Conservation (phyloP, 2,888 invertebrate species). For the Apamea anceps region DNA sequence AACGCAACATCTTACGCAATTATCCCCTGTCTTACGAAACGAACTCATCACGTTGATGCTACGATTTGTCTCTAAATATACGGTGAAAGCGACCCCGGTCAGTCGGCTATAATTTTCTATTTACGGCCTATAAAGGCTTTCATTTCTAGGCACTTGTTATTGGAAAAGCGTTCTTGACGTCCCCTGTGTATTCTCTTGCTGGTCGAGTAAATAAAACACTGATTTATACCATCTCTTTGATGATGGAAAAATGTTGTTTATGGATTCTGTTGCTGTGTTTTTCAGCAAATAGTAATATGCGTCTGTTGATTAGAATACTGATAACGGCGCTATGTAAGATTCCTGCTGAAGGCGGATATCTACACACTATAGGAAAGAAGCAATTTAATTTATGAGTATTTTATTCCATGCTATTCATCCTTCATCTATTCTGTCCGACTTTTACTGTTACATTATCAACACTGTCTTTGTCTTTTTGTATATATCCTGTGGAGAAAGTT, state of each 20-base stretch:
- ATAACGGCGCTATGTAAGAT: background rate
- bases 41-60: conserved; percentile 50
- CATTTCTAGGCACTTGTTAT: conserved; percentile 83
- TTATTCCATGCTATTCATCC: background rate
- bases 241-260: conserved; percentile 37
- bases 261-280: background rate
- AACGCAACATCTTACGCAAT: conserved; percentile 37
- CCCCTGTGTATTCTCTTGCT: conserved; percentile 70
- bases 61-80: conserved; percentile 72
- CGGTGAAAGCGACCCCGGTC: conserved; percentile 77
- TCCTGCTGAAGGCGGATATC: background rate
- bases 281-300: background rate
- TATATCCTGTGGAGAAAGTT: background rate
- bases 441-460: background rate
- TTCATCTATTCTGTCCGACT: background rate
- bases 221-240: conserved; percentile 61
- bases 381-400: background rate
- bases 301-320: background rate
- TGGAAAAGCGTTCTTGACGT: conserved; percentile 75
- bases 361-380: background rate
- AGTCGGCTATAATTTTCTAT: conserved; percentile 82
- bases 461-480: background rate
- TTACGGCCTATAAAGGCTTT: conserved; percentile 85
- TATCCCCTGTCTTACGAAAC: conserved; percentile 40
- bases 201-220: conserved; percentile 72